These are phyloP conservation scores for Pipistrellus nathusii DNA, from an alignment of 2,797 vertebrate species.

Conservation along the genomic window DNA sequence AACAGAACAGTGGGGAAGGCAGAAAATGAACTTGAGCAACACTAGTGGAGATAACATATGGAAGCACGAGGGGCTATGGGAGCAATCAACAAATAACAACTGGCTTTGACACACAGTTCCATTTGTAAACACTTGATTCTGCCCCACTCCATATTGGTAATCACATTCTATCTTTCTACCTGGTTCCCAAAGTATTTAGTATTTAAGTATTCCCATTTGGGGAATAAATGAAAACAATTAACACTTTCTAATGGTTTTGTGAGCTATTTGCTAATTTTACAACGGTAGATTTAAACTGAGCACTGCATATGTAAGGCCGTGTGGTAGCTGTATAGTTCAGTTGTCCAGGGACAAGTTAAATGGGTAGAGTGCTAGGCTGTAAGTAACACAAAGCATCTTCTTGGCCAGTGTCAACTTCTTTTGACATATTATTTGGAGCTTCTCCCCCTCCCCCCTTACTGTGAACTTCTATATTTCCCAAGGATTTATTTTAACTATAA, in stretches of 20 bases:
- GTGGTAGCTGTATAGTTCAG: not conserved
- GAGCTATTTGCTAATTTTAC: not conserved
- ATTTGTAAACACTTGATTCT: not conserved
- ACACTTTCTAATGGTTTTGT: not conserved
- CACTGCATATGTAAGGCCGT: not conserved
- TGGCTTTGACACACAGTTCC: not conserved
- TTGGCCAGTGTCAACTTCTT: not conserved
- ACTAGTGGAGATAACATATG: not conserved
- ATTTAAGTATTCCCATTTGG: not conserved
- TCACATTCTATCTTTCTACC: not conserved
- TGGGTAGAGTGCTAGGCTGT: not conserved
- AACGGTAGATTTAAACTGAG: not conserved
- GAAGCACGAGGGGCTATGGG: not conserved
- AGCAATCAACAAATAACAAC: not conserved
- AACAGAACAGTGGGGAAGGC: not conserved
- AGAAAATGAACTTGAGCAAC: not conserved
- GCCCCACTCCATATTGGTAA: not conserved
- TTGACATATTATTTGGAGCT: not conserved
- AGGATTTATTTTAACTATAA: slow-evolving; percentile 21
- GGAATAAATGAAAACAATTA: not conserved
- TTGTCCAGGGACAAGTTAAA: not conserved
- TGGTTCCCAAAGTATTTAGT: not conserved
- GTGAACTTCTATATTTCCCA: not conserved
- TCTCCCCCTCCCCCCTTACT: fast-evolving
- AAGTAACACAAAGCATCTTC: not conserved